Base-by-base conservation (phyloP, 1,140 invertebrate genomes). In the Augochlora pura region DNA sequence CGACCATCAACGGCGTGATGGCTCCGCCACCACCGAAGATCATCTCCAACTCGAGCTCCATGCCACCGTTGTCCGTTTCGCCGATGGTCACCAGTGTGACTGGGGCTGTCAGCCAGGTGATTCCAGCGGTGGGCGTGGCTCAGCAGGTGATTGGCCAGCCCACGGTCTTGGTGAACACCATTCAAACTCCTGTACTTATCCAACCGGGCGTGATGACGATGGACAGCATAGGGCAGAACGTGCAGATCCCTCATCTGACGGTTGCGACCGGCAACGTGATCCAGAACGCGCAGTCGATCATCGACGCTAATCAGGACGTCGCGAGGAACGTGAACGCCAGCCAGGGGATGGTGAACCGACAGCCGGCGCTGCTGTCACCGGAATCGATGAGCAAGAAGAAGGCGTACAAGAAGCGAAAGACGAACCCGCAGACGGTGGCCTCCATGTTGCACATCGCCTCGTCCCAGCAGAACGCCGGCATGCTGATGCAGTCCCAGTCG, bases 91-190 rank as follows among this genome's bases (percentile, higher is more conserved):
- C 96, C 2, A 96, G 95, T 86, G 96, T 96, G 0, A 96, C 95
- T 2, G 95, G 94, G 18, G 94, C 96, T 27, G 94, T 96, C 10
- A 95, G 94, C 25, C 96, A 96, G 93, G 94, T 96, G 0, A 95
- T 95, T 69, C 94, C 94, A 10, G 93, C 94, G 4, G 94, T 94
- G 87, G 93, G 93, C 69, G 91, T 95, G 12, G 93, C 94, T 10
- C 95, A 95, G 82, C 95, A 95, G 89, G 94, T 96, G 3, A 91
- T 96, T 39, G 95, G 95, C 2, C 96, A 97, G 88, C 96, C 96
- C 23, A 96, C 96, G 0, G 96, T 97, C 1, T 93, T 98, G 14
- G 96, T 98, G 1, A 98, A 98, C 87, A 96, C 96, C 0, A 93
- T 98, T 80, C 96, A 96, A 80, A 94, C 96, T 25, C 96, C 96